Evolutionary conservation across 1,140 invertebrate genomes (phyloP), one percentile per base, ranked within the genome.

Genomic region (Agrypnia vestita): DNA sequence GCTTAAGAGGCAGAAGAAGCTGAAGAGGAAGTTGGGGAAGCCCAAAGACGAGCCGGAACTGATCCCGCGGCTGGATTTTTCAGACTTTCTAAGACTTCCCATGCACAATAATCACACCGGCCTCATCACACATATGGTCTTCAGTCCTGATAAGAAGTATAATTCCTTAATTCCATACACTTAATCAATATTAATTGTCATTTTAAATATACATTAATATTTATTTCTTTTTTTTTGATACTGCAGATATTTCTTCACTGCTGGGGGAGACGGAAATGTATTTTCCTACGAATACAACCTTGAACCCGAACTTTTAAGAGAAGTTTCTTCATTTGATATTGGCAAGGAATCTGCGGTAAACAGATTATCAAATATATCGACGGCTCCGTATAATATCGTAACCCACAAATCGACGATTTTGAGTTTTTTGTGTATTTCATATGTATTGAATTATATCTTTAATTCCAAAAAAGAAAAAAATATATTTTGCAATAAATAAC

Each of bases 31-130:
- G 43, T n/a, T 21, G 7, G 21, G 35, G 7, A 75, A 74, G 43
- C 55, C 44, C 4, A 64, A 49, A 21, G 69, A 55, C 15, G 84
- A 88, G 86, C 82, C 76, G 43, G 86, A 88, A 85, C 86, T 79
- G 87, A 92, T 84, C 17, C 88, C 80, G 25, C 88, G 77, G 79
- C 91, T 87, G 12, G 91, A 94, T 85, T 90, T 93, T 15, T 85
- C 87, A 0, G 91, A 96, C 82, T 94, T 93, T 84, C 95, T 94
- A 89, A 88, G 90, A 12, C 87, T 96, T 49, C 90, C 92, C 17
- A 94, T 96, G 91, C 96, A 97, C 84, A 95, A 97, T 86, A 91
- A 91, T 69, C 90, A 91, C 67, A 94, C 93, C 62, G 96, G 95
- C n/a, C 87, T 87, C 15, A 91, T 97, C 13, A 91, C 92, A 3